Conservation (phyloP, 2,888 invertebrate genomes). For the Idaea straminata region DNA sequence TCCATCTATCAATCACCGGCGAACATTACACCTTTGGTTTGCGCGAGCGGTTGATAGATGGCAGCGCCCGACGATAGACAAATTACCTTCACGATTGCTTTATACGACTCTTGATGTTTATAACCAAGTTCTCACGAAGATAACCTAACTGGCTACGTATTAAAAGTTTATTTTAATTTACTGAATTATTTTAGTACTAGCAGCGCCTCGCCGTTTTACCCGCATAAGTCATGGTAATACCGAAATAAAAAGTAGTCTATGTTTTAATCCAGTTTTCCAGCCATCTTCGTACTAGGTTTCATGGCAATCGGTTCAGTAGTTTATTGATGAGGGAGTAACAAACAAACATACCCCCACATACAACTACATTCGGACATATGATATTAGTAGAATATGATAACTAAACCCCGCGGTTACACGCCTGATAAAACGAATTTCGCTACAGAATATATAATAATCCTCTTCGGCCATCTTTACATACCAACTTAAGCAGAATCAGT, state of each 20-base stretch:
- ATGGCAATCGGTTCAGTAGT: too few relatives aligned
- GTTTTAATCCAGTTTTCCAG: background rate
- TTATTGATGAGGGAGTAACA: too few relatives aligned
- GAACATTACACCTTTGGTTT: slow-evolving; percentile 67
- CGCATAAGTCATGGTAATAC: background rate
- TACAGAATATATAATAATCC: too few relatives aligned
- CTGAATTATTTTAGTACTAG: slow-evolving; percentile 21
- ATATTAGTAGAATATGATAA: too few relatives aligned
- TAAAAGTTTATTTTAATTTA: slow-evolving; percentile 24
- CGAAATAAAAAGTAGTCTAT: background rate
- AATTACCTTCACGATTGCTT: slow-evolving; percentile 60
- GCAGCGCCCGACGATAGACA: slow-evolving; percentile 67
- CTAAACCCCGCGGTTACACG: too few relatives aligned
- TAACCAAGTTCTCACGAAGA: slow-evolving; percentile 20
- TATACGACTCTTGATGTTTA: slow-evolving; percentile 58
- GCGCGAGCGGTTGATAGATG: slow-evolving; percentile 64
- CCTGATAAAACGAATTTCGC: too few relatives aligned
- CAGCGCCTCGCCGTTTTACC: background rate
- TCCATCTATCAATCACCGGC: slow-evolving; percentile 72
- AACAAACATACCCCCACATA: too few relatives aligned
- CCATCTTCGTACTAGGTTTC: background rate
- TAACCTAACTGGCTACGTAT: slow-evolving; percentile 4
- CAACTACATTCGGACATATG: too few relatives aligned
- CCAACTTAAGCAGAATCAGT: too few relatives aligned
- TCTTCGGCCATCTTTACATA: too few relatives aligned